Conservation (phyloP, 2,797 vertebrate species). For the Sylvia borin region DNA sequence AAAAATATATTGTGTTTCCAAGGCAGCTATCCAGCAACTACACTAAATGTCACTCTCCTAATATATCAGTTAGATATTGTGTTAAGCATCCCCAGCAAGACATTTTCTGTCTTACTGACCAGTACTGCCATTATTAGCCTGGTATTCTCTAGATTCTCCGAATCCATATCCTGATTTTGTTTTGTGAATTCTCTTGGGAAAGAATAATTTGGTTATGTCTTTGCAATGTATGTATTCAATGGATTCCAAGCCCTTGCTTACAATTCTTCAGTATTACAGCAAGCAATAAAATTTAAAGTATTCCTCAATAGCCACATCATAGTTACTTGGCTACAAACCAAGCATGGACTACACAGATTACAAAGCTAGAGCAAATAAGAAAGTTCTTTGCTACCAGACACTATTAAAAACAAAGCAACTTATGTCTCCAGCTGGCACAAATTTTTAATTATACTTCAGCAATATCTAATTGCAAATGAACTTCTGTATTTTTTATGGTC, state of each 20-base stretch:
- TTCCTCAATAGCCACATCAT: background rate
- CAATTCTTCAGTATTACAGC: background rate
- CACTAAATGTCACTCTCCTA: background rate
- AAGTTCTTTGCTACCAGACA: background rate
- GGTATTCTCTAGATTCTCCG: background rate
- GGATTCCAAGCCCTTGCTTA: background rate
- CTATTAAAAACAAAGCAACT: background rate
- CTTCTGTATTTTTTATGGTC: background rate
- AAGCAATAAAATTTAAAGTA: background rate
- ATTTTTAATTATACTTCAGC: slow-evolving; percentile 23
- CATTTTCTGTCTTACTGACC: background rate
- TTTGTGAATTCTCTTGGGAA: background rate
- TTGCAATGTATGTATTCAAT: background rate
- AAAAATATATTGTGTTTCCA: background rate
- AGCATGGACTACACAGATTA: background rate
- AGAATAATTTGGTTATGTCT: background rate
- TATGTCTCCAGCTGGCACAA: background rate
- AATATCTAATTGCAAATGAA: slow-evolving; percentile 22
- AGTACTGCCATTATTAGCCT: background rate
- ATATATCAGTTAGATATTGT: background rate
- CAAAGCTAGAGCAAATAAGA: background rate
- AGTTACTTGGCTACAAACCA: background rate
- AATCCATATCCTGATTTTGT: background rate
- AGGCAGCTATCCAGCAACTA: background rate
- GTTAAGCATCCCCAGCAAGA: background rate